Evolutionary conservation across 2,113 vertebrate species (phyloP).

Genomic region (Zapus hudsonius): DNA sequence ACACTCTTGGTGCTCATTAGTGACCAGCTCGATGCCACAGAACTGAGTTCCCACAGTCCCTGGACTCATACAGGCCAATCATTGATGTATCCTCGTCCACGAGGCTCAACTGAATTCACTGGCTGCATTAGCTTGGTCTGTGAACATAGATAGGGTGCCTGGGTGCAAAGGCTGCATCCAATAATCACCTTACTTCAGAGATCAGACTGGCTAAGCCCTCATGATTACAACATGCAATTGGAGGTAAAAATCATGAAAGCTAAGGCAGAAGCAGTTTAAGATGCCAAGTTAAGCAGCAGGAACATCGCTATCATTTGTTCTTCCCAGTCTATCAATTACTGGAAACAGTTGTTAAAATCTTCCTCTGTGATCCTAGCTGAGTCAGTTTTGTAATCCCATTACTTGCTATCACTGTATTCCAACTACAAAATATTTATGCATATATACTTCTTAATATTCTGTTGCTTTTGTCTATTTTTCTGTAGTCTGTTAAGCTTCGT

Average conservation of each 20-base stretch:
- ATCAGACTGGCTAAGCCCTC: background rate
- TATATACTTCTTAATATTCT: background rate
- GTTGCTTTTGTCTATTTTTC: background rate
- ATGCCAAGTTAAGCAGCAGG: background rate
- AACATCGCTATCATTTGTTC: background rate
- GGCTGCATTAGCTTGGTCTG: background rate
- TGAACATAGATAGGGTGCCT: background rate
- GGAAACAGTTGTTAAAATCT: background rate
- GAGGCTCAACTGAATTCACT: background rate
- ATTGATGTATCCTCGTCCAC: background rate
- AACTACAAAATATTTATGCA: background rate
- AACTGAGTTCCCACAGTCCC: background rate
- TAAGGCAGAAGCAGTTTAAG: background rate
- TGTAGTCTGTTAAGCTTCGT: background rate
- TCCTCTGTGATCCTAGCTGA: background rate
- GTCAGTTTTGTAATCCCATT: background rate
- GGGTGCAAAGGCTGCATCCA: background rate
- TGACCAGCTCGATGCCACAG: background rate
- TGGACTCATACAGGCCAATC: background rate
- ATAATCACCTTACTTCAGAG: background rate
- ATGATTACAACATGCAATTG: background rate
- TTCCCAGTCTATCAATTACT: background rate
- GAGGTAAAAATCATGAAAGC: background rate
- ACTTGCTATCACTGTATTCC: background rate
- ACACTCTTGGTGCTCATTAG: background rate